Base-by-base conservation (phyloP, 1,140 invertebrate genomes). In the Drosophila sturtevanti region DNA sequence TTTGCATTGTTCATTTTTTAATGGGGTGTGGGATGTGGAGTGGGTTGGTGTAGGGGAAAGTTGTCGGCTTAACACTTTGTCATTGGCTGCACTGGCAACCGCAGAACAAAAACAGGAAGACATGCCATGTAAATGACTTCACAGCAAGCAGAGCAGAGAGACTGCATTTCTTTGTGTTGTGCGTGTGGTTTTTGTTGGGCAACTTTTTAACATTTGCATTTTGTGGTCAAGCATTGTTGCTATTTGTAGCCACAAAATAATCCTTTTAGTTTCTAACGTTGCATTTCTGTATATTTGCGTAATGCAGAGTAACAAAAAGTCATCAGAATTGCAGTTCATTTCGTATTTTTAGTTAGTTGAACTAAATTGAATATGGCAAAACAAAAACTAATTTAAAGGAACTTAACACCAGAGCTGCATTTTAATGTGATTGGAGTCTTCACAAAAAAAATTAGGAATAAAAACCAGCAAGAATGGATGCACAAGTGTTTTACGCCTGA, bases 201-300 rank as follows among this genome's bases (percentile, higher is more conserved):
- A 82, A 82, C 71, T 82, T 82, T 48, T 75, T 61, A 59, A 67
- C 63, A 76, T 75, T 74, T 82, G 68, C 80, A 84, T 84, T 84
- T 56, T 82, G 76, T 65, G 80, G 80, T 79, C 24, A 35, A 21
- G 21, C 51, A 48, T 70, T 65, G 67, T 68, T 66, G 48, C 37
- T 41, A 34, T 35, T 22, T 9, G 31, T 58, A 56, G 60, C 61
- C 70, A 31, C 68, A 81, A 81, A 76, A 73, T 78, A 84, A 84
- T 72, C 65, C 67, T 51, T 79, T 84, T 55, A 58, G 63, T 62
- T 74, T 21, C 14, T 22, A 51, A 21, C 16, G 63, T 41, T 62
- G 35, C 22, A 14, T 16, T 56, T 60, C n/a, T 27, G 22, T 56
- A 18, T 62, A 67, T 60, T 41, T 55, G 27, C 31, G 14, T 35